Base-by-base conservation (phyloP, 2,888 invertebrate species). In the Trichacis sp. region DNA sequence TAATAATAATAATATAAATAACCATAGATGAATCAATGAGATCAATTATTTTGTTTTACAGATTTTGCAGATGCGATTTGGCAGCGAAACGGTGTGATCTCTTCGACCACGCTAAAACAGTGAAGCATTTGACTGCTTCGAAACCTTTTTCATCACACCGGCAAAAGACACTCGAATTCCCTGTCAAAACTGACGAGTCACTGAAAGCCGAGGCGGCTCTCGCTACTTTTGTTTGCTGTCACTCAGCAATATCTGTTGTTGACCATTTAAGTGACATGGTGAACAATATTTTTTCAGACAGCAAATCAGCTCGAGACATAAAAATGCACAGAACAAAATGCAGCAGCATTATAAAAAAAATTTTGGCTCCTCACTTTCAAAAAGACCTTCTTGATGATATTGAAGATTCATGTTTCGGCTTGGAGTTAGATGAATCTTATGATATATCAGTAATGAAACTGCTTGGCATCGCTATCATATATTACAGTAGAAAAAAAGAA, bases 111-210 rank as follows among this genome's bases (percentile, higher is more conserved):
- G 54, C 50, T 1, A 48, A 49, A 40, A 55, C 60, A 18, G 43
- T 30, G 8, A 62, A 58, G 18, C 62, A 63, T 38, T 30, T 42
- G 8, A 14, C 20, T 43, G 63, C 62, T 36, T 53, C 63, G 40
- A 49, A 52, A 15, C 63, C 63, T 15, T 63, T 63, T 52, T 63
- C 63, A 0, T 17, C 48, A n/a, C 48, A 52, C 36, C 50, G 59
- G 12, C 67, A 63, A 45, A 18, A 19, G 20, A 52, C 49, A n/a
- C 51, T 67, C 33, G 33, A 6, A 12, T 64, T 62, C 19, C n/a
- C 45, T 2, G 19, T 59, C 43, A 48, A 59, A 48, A 48, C 49
- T 6, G 15, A 17, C 15, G 63, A 55, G 6, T n/a, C 45, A 6
- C 38, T 42, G 5, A 50, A 58, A 48, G 57, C 65, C 51, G 66